phyloP scores from a whole-genome alignment of 2,888 invertebrate species.

The Falcaria lacertinaria region DNA sequence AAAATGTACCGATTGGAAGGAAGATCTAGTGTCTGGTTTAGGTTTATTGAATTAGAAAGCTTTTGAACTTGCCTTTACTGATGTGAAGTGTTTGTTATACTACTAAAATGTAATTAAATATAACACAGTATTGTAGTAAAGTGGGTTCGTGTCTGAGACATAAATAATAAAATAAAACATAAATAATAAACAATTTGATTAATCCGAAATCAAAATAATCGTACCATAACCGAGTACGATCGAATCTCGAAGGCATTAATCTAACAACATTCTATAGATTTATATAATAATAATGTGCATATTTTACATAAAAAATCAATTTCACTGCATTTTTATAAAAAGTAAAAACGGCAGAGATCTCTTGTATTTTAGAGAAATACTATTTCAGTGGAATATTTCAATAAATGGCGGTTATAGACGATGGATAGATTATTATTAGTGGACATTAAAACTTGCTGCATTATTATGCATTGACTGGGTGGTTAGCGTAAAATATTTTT shows the following conservation, averaged over 20 bases:
- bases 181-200: no score
- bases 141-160: not conserved
- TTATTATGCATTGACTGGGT: no score
- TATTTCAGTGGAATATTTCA: not conserved
- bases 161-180: no score
- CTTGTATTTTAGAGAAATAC: no score
- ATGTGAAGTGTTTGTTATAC: no score
- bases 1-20: no score
- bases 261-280: not conserved
- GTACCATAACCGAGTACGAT: not conserved
- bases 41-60: no score
- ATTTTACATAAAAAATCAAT: not conserved
- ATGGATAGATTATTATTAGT: no score
- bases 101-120: no score
- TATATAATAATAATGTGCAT: not conserved
- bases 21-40: no score
- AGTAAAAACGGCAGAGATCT: not conserved
- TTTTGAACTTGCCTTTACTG: no score
- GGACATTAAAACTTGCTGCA: no score
- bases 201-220: not conserved
- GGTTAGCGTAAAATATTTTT: not conserved
- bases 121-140: not conserved
- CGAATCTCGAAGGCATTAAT: not conserved
- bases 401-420: not conserved
- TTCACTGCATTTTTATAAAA: not conserved